These are phyloP conservation scores for Neuroscelio doddi DNA, from an alignment of 2,888 invertebrate genomes.

Conservation along the genomic window DNA sequence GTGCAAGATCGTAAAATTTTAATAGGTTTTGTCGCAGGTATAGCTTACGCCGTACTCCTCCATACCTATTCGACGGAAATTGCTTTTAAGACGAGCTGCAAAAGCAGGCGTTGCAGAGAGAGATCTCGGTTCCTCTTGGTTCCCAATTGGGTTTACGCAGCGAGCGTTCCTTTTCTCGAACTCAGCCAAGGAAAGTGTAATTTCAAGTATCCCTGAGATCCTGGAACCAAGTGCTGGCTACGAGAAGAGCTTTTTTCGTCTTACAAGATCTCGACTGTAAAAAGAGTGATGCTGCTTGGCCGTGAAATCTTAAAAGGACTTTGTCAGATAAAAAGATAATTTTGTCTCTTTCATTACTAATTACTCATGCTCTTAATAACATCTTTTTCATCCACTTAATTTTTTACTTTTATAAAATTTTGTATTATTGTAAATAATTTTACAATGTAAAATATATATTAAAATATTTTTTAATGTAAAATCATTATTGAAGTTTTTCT, in stretches of 20 bases:
- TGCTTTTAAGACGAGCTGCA: constrained; percentile 49
- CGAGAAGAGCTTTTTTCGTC: constrained; percentile 25
- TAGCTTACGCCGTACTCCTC: constrained; percentile 43
- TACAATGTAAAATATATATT: no score
- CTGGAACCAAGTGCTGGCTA: constrained; percentile 36
- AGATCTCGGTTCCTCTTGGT: constrained; percentile 29
- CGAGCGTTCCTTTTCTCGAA: constrained; percentile 35
- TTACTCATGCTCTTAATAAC: background rate
- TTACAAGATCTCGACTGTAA: constrained; percentile 13
- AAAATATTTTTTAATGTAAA: no score
- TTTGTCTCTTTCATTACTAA: constrained; percentile 14
- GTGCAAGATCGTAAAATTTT: constrained; percentile 46
- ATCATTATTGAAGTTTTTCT: no score
- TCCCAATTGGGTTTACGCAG: constrained; percentile 43
- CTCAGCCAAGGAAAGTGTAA: constrained; percentile 37
- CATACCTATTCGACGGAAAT: constrained; percentile 48
- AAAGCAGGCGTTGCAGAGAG: constrained; percentile 36
- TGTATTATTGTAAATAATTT: no score
- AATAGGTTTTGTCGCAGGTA: constrained; percentile 47
- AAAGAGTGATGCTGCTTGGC: constrained; percentile 21
- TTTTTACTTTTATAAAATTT: background rate
- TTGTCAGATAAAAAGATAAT: constrained; percentile 10
- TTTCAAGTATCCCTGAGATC: constrained; percentile 36
- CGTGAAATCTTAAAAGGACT: constrained; percentile 25
- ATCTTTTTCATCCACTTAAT: background rate